Evolutionary conservation across 2,797 vertebrate species (phyloP).

Genomic region (Clarias platycephalus): DNA sequence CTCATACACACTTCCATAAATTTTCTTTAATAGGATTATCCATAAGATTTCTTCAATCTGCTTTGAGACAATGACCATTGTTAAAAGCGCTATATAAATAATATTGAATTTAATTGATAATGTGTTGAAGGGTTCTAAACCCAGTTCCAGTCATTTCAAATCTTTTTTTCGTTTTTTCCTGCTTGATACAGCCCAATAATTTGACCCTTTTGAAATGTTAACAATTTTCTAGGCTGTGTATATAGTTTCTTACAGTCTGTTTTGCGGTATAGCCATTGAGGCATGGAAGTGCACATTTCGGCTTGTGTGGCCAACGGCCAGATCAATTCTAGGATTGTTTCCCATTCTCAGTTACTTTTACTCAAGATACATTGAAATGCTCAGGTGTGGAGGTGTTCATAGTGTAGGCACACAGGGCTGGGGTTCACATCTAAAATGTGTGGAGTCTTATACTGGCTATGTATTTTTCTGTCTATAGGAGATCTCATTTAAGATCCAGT

Average conservation of each 20-base stretch:
- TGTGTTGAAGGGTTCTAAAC: no score
- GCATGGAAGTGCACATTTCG: not conserved
- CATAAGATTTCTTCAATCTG: no score
- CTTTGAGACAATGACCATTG: no score
- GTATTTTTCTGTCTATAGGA: conserved; percentile 73
- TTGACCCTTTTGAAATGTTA: no score
- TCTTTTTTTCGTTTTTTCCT: no score
- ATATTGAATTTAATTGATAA: no score
- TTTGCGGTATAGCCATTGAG: not conserved
- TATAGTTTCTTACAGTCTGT: not conserved
- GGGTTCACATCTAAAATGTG: not conserved
- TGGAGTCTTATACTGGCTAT: not conserved
- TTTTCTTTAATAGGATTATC: no score
- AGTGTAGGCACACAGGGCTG: not conserved
- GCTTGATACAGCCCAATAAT: no score
- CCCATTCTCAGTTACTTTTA: not conserved
- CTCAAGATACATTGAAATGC: not conserved
- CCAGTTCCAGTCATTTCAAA: no score
- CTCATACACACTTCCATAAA: no score
- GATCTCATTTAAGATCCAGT: conserved; percentile 98
- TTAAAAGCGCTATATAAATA: no score
- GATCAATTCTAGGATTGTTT: not conserved
- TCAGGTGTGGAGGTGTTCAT: not conserved
- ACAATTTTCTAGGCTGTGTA: no score
- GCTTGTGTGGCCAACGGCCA: not conserved